phyloP scores from a whole-genome alignment of 2,113 vertebrate species.

The Tetrax tetrax region DNA sequence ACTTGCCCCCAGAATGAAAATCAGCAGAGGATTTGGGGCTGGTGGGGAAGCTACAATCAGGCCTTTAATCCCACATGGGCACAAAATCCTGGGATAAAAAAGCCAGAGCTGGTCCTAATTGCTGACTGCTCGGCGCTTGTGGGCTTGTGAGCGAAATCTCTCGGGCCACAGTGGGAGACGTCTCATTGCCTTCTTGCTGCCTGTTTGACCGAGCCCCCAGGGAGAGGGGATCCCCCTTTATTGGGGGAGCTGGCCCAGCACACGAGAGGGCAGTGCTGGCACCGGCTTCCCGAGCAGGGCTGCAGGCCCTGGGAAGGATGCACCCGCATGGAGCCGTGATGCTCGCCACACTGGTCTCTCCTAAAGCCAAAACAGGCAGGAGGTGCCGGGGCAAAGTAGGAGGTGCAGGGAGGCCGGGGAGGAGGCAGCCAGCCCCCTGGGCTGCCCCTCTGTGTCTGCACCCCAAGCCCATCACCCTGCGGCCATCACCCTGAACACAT shows the following conservation, averaged over 20 bases:
- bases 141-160: background rate
- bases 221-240: too few species aligned
- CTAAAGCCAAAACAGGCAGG: background rate
- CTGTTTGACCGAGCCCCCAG: rapidly evolving
- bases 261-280: background rate
- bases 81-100: slow-evolving; percentile 59
- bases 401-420: background rate
- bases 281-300: rapidly evolving
- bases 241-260: background rate
- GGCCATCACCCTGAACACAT: background rate
- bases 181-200: background rate
- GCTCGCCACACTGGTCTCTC: rapidly evolving
- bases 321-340: rapidly evolving
- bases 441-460: background rate
- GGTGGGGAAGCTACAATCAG: slow-evolving; percentile 37
- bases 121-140: background rate
- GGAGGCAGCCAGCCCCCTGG: background rate
- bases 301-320: background rate
- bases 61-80: slow-evolving; percentile 46
- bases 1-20: slow-evolving; percentile 45
- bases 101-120: slow-evolving; percentile 36
- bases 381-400: background rate
- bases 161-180: background rate
- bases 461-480: background rate
- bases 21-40: slow-evolving; percentile 48